Conservation (phyloP, 2,113 vertebrate species). For the Mesocricetus auratus region DNA sequence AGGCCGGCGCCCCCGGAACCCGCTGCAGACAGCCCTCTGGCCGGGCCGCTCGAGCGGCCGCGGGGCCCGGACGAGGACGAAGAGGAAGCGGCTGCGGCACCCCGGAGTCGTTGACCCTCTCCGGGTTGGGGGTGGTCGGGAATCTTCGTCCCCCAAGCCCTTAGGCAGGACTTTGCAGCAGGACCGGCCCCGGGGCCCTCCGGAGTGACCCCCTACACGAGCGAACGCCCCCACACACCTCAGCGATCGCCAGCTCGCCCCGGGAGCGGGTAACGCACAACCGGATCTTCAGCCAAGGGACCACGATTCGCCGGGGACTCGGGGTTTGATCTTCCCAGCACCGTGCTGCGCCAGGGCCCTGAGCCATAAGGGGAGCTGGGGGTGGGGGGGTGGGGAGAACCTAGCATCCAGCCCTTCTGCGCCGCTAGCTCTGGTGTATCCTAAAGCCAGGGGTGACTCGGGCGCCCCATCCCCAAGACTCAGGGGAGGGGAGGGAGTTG, state of each 20-base stretch:
- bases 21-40: conserved; percentile 28
- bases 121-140: background rate
- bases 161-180: conserved; percentile 54
- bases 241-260: background rate
- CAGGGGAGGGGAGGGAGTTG: conserved; percentile 71
- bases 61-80: conserved; percentile 62
- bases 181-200: conserved; percentile 53
- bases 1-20: conserved; percentile 10
- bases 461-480: conserved; percentile 63
- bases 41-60: conserved; percentile 59
- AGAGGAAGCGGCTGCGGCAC: conserved; percentile 57
- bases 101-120: conserved; percentile 69
- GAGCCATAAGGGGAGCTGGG: conserved; percentile 45
- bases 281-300: conserved; percentile 56
- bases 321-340: conserved; percentile 61
- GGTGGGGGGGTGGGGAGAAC: conserved; percentile 25
- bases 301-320: conserved; percentile 41
- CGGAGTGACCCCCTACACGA: conserved; percentile 39
- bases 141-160: background rate
- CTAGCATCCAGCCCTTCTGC: conserved; percentile 33
- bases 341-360: conserved; percentile 62
- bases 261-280: background rate
- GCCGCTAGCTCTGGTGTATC: conserved; percentile 45
- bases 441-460: conserved; percentile 46
- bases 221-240: background rate